Evolutionary conservation across 1,140 invertebrate genomes (phyloP).

Genomic region (Drosophila ambigua): DNA sequence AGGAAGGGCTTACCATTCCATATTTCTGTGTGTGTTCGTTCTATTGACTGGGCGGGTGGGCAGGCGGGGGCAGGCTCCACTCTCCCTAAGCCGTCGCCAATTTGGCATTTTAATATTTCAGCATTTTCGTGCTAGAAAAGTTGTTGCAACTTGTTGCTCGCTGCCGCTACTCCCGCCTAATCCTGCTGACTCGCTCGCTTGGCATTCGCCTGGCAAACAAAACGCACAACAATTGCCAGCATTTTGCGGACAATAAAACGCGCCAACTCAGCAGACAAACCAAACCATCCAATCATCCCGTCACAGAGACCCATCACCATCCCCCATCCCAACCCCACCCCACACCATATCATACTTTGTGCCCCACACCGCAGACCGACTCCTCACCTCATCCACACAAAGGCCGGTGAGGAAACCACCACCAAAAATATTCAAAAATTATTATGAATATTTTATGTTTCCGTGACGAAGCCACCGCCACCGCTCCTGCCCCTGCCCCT

Average conservation of each 20-base stretch:
- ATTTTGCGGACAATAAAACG: constrained; percentile 64
- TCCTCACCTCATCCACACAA: neutral
- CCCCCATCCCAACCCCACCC: constrained; percentile 36
- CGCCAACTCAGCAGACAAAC: constrained; percentile 62
- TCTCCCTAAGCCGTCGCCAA: constrained; percentile 1
- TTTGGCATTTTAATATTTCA: neutral
- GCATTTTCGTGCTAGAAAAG: neutral
- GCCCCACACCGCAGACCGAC: neutral
- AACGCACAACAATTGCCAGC: constrained; percentile 62
- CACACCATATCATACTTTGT: neutral
- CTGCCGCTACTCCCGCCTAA: neutral
- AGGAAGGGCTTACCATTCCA: neutral
- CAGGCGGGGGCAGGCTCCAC: neutral
- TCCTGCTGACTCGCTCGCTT: constrained; percentile 51
- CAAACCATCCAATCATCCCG: constrained; percentile 28
- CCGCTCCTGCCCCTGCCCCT: constrained; percentile 1
- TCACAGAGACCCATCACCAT: neutral
- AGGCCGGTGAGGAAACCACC: constrained; percentile 24
- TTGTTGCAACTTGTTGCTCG: constrained; percentile 43
- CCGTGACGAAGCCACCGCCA: constrained; percentile 44
- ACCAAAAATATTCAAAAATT: constrained; percentile 64
- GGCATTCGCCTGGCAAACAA: constrained; percentile 47
- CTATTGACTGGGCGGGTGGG: too few species aligned
- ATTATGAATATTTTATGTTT: constrained; percentile 74
- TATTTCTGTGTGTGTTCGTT: neutral